Percentiles rank a stretch among this genome's conserved stretches.
Conservation (phyloP, 2,888 invertebrate genomes). For the Odontothrips loti region DNA sequence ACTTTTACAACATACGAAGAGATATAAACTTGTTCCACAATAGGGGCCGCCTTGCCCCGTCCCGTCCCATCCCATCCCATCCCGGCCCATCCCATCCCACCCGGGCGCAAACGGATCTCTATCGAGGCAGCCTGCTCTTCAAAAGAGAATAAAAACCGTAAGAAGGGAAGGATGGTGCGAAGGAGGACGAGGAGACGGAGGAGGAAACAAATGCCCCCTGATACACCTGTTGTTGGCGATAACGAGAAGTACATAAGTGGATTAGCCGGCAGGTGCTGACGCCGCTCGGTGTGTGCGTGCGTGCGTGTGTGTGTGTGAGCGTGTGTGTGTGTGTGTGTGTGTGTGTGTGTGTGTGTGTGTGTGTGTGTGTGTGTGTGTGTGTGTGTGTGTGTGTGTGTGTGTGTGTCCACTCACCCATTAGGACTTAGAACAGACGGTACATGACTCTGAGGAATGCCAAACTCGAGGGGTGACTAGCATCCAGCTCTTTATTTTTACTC, state of each 20-base stretch:
- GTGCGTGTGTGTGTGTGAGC: no score
- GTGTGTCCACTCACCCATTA: no score
- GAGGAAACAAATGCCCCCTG: background rate
- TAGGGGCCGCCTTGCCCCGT: background rate
- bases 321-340: no score
- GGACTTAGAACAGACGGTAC: no score
- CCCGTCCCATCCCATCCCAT: background rate
- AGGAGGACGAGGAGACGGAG: background rate
- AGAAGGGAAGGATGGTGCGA: conserved; percentile 14
- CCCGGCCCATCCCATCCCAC: background rate
- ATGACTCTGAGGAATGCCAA: no score
- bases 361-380: no score
- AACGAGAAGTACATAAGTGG: background rate
- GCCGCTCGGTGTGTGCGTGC: no score
- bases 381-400: no score
- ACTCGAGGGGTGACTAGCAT: no score
- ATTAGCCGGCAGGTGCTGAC: background rate
- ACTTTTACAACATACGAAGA: conserved; percentile 7
- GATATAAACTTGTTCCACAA: conserved; percentile 16
- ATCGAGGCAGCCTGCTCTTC: no score
- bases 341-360: no score
- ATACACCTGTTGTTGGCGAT: background rate
- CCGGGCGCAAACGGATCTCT: background rate
- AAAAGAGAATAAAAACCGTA: background rate
- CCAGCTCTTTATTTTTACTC: no score